A percentile compares a stretch with the other conserved stretches of the same genome.
These are phyloP conservation scores for Panthera uncia DNA, from an alignment of 2,113 vertebrate genomes.

Conservation along the genomic window DNA sequence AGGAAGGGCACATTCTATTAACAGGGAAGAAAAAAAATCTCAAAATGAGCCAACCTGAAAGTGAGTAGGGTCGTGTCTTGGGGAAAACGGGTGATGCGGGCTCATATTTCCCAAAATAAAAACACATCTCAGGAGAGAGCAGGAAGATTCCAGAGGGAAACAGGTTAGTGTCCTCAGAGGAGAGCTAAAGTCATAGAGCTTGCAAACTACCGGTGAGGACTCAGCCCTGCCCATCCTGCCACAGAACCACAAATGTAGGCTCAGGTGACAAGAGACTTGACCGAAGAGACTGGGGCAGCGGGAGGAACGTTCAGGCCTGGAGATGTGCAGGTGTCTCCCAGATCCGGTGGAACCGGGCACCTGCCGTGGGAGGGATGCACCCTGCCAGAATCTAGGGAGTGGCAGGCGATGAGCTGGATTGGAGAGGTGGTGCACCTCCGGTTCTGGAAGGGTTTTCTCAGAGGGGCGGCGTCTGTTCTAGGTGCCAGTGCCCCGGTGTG, in stretches of 20 bases:
- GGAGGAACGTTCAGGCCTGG: rapidly evolving
- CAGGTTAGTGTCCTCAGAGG: neutral
- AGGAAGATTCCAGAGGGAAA: neutral
- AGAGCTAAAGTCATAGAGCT: rapidly evolving
- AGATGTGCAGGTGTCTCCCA: rapidly evolving
- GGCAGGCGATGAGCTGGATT: too few species aligned
- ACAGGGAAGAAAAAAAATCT: too few species aligned
- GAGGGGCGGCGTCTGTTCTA: rapidly evolving
- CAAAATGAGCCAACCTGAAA: neutral
- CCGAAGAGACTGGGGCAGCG: rapidly evolving
- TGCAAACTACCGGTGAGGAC: too few species aligned
- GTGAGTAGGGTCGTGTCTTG: neutral
- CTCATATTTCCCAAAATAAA: neutral
- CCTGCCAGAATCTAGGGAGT: too few species aligned
- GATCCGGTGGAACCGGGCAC: rapidly evolving
- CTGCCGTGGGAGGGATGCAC: rapidly evolving
- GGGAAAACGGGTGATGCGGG: rapidly evolving
- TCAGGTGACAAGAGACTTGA: neutral
- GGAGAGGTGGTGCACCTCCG: too few species aligned
- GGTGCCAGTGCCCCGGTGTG: rapidly evolving
- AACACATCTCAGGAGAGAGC: neutral
- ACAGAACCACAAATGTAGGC: neutral
- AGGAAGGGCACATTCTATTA: neutral
- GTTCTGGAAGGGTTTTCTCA: rapidly evolving
- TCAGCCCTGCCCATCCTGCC: too few species aligned